Conservation (phyloP, 92 coral and sea anemone species). For the Parazoanthus atlanticus region DNA sequence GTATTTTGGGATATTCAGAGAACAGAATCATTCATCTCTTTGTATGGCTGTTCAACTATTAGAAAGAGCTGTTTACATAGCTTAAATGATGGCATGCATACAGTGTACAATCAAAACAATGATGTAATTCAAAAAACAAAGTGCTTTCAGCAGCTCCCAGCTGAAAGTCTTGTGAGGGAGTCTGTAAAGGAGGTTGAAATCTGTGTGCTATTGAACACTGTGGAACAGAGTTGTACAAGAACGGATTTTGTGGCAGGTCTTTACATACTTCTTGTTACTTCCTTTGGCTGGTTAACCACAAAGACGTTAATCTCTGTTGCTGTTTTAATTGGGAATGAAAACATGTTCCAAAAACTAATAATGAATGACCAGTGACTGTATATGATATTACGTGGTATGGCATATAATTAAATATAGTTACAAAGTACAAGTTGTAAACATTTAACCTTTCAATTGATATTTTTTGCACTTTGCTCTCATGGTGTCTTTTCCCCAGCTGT, state of each 20-base stretch:
- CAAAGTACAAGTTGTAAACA: background rate
- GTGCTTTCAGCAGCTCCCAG: constrained; percentile 1
- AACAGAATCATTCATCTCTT: background rate
- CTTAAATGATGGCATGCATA: constrained; percentile 8
- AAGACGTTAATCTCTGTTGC: background rate
- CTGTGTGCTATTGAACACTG: background rate
- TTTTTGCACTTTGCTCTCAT: too few species aligned
- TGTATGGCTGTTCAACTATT: background rate
- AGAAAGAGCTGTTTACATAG: constrained; percentile 8
- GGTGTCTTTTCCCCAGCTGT: background rate
- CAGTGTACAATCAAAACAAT: constrained; percentile 14
- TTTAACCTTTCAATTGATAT: background rate
- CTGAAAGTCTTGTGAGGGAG: background rate
- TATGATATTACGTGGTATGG: background rate
- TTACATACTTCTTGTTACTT: background rate
- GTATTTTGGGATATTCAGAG: background rate
- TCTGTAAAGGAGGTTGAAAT: background rate
- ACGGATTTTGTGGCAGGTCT: background rate
- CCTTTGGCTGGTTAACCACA: background rate
- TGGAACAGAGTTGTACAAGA: too few species aligned
- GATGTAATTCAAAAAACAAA: constrained; percentile 4
- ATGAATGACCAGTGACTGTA: background rate
- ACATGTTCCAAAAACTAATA: background rate
- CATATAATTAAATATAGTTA: background rate
- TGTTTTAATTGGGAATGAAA: constrained; percentile 1